phyloP scores from a whole-genome alignment of 53 echinoderm and acorn worm genomes.

The Patiria pectinifera region DNA sequence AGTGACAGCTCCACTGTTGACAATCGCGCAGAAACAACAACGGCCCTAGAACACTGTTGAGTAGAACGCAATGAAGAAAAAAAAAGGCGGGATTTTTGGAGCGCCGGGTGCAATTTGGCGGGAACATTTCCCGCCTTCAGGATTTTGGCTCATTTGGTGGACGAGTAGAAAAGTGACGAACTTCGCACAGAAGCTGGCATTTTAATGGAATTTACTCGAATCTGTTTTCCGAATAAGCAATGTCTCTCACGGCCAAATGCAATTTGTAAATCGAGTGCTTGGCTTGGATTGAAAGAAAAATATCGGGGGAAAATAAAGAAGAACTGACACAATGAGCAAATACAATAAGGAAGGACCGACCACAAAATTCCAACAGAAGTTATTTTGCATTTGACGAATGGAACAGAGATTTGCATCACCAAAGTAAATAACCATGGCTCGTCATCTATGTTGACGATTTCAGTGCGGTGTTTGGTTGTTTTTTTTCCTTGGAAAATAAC shows the following conservation, averaged over 20 bases:
- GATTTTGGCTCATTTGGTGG: conserved; percentile 32
- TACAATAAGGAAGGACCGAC: too few relatives aligned
- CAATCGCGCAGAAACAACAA: conserved; percentile 46
- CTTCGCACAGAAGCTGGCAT: neutral
- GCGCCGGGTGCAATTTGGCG: conserved; percentile 51
- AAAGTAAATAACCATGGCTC: too few relatives aligned
- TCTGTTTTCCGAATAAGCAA: conserved; percentile 24
- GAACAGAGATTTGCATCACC: too few relatives aligned
- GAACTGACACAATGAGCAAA: neutral
- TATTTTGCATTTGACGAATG: too few relatives aligned
- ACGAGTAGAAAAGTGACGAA: conserved; percentile 16
- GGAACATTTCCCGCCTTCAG: conserved; percentile 22
- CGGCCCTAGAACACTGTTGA: neutral
- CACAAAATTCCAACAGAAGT: too few relatives aligned
- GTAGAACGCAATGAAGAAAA: neutral
- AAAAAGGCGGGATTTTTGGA: neutral
- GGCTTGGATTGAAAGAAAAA: neutral
- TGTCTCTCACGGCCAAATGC: neutral
- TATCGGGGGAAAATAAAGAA: neutral
- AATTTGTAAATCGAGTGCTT: conserved; percentile 5
- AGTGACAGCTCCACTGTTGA: conserved; percentile 44
- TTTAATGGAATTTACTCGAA: conserved; percentile 20
- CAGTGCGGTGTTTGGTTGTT: too few relatives aligned
- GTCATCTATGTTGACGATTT: too few relatives aligned
- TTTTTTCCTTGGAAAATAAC: too few relatives aligned